Base-by-base conservation (phyloP, 2,888 invertebrate species). In the Nemurella pictetii region DNA sequence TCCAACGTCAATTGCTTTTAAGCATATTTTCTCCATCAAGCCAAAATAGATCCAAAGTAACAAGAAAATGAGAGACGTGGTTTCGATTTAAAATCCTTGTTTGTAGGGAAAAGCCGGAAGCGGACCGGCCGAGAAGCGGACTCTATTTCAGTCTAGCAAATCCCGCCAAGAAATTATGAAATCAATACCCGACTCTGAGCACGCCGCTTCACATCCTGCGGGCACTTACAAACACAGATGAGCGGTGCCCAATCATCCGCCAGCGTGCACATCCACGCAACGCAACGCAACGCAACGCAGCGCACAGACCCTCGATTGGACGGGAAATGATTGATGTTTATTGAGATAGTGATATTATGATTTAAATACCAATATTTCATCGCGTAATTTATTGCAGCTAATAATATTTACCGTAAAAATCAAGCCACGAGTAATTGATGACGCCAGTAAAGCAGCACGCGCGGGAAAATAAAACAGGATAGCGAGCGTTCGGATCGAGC, bases 361-460 rank as follows among this genome's bases (percentile, higher is more conserved):
- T 55, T 55, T 55, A 55, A 55, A 55, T 55, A 55, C 55, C 55
- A 55, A 55, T 55, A 55, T 55, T 55, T 55, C 55, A 55, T 55
- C 55, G 20, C 55, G 55, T 55, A 55, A 55, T 55, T 55, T 55
- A 55, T 55, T 55, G 55, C 15, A 15, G 55, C 55, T 55, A 55
- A 55, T 55, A 55, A 55, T 55, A 55, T 55, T 55, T 55, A 26
- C 26, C 26, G 75, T 75, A 75, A 75, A 75, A 75, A 75, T 75
- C 75, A 75, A n/a, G 15, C 20, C 28, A 1, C 15, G 28, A 75
- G 75, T 75, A 75, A 75, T 75, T 75, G 75, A 75, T 75, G 55
- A 20, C 55, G 15, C 55, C 3, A 55, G n/a, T 20, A 55, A 55
- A 55, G 20, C 55, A 55, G 55, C 55, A 15, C 3, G 55, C 3